A percentile compares a stretch with the other conserved stretches of the same genome.
phyloP scores from a whole-genome alignment of 2,888 invertebrate species.

The Stenodema calcarata region DNA sequence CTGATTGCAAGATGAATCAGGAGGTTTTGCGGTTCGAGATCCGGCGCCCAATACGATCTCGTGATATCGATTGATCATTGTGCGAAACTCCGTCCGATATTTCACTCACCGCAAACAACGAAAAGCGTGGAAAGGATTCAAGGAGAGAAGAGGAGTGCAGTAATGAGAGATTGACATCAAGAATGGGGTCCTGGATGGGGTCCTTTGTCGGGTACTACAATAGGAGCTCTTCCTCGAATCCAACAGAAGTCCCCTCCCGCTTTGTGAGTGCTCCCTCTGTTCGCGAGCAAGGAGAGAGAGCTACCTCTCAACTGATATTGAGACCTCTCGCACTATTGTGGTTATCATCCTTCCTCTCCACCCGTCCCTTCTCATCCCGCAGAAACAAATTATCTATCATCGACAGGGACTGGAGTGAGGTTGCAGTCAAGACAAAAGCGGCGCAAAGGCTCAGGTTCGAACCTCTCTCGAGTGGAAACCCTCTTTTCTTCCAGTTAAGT shows the following conservation, averaged over 20 bases:
- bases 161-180: slow-evolving; percentile 32
- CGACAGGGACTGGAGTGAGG: slow-evolving; percentile 5
- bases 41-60: too few species aligned
- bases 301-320: slow-evolving; percentile 7
- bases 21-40: too few species aligned
- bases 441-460: not conserved
- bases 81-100: not conserved
- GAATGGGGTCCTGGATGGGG: slow-evolving; percentile 16
- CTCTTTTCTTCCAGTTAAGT: not conserved
- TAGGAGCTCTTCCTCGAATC: not conserved
- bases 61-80: not conserved
- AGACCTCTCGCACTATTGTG: slow-evolving; percentile 16
- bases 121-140: not conserved
- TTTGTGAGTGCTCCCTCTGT: slow-evolving; percentile 6
- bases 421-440: not conserved
- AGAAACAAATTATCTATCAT: slow-evolving; percentile 29
- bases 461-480: not conserved
- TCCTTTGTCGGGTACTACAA: slow-evolving; percentile 15
- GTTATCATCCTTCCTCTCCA: not conserved
- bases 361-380: not conserved
- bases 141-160: not conserved
- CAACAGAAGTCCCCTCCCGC: not conserved
- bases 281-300: not conserved
- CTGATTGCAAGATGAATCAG: too few species aligned
- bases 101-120: not conserved